Evolutionary conservation across 37 sponge, comb jelly and placozoan genomes (phyloP).

Genomic region (Oscarella lobularis): DNA sequence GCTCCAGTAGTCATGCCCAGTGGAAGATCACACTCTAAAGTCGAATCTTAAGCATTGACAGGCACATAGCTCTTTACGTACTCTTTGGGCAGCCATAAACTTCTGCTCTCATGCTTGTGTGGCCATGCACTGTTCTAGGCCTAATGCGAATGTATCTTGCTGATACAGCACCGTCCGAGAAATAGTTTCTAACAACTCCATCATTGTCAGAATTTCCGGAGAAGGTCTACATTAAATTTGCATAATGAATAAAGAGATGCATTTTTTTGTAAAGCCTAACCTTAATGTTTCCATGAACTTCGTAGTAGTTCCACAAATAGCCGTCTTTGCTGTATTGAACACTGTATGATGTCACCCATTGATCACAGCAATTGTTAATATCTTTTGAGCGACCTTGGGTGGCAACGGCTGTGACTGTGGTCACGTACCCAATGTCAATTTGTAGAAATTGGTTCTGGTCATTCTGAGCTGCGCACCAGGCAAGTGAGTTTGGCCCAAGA

Average conservation of each 20-base stretch:
- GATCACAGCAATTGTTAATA: background rate
- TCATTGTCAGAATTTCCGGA: background rate
- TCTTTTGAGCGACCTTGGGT: background rate
- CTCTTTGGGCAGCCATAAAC: background rate
- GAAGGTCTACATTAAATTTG: background rate
- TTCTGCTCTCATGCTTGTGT: background rate
- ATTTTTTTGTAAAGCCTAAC: no score
- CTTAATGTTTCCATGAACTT: background rate
- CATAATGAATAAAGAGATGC: no score
- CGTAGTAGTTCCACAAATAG: background rate
- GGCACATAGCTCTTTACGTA: background rate
- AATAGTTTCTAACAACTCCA: background rate
- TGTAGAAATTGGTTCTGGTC: background rate
- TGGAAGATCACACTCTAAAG: background rate
- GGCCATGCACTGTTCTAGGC: background rate
- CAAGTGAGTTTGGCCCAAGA: background rate
- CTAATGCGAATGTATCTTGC: background rate
- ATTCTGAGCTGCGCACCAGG: background rate
- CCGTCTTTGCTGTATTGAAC: background rate
- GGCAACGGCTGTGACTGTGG: background rate
- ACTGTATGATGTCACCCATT: background rate
- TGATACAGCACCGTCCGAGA: background rate
- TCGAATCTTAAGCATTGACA: background rate
- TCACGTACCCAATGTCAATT: background rate
- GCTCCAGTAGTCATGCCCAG: constrained; percentile 1